Percentiles rank a stretch among this genome's conserved stretches.
Conservation (phyloP, 2,888 invertebrate species). For the Stegophylla sp. region DNA sequence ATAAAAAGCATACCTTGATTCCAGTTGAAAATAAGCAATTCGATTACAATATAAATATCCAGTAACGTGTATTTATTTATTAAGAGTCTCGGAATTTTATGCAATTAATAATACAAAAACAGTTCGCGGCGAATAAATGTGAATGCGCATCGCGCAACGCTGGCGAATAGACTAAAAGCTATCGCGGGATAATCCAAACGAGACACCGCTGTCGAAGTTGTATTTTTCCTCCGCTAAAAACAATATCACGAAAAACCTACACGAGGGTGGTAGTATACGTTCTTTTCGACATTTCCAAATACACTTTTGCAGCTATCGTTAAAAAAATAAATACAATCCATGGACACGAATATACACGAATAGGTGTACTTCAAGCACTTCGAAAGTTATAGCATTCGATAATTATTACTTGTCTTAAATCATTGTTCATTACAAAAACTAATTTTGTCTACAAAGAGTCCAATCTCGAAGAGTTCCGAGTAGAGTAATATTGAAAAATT, state of each 20-base stretch:
- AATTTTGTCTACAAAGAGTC: not conserved
- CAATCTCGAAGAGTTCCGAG: not conserved
- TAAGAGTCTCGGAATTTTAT: not conserved
- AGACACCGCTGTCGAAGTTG: conserved; percentile 26
- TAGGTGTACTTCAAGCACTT: no score
- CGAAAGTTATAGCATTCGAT: no score
- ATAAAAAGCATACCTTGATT: conserved; percentile 5
- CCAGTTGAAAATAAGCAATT: not conserved
- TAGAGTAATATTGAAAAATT: not conserved
- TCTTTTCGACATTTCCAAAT: not conserved
- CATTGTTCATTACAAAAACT: not conserved
- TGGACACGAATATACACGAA: no score
- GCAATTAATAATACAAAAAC: not conserved
- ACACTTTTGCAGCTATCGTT: not conserved
- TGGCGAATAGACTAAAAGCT: conserved; percentile 43
- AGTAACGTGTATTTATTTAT: not conserved
- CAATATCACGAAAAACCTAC: not conserved
- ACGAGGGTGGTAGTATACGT: no score
- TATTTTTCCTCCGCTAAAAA: conserved; percentile 31
- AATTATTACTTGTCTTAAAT: no score
- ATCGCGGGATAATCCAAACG: conserved; percentile 4
- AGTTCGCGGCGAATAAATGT: not conserved
- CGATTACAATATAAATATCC: not conserved
- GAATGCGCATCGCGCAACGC: conserved; percentile 32
- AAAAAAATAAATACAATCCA: no score